These are phyloP conservation scores for Thaumetopoea pityocampa DNA, from an alignment of 1,140 invertebrate species.

Conservation along the genomic window DNA sequence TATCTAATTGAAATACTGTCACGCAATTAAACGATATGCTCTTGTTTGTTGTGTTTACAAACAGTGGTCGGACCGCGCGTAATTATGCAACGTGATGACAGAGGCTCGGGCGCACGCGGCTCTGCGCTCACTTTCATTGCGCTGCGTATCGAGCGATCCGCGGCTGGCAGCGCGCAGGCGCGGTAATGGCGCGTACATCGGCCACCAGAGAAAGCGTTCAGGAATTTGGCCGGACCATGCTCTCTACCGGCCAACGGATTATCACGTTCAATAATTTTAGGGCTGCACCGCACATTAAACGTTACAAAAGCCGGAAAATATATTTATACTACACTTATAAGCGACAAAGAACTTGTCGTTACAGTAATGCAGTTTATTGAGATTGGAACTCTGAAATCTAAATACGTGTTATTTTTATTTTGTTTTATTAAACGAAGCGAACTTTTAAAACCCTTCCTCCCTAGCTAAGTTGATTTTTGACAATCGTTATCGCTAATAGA, in stretches of 20 bases:
- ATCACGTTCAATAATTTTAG: slow-evolving; percentile 13
- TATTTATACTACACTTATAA: too few species aligned
- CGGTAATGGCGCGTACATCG: slow-evolving; percentile 10
- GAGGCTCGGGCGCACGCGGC: slow-evolving; percentile 33
- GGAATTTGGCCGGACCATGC: slow-evolving; percentile 61
- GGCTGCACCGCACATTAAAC: not conserved
- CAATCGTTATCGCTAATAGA: too few species aligned
- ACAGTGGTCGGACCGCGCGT: slow-evolving; percentile 63
- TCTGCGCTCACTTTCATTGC: slow-evolving; percentile 64
- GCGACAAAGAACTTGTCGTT: too few species aligned
- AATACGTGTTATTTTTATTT: too few species aligned
- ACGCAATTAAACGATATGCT: slow-evolving; percentile 48
- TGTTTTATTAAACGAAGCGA: too few species aligned
- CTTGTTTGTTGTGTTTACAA: slow-evolving; percentile 67
- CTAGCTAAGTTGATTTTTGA: too few species aligned
- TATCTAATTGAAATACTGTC: slow-evolving; percentile 49
- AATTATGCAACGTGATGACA: slow-evolving; percentile 71
- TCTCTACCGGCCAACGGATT: slow-evolving; percentile 25
- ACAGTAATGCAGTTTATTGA: too few species aligned
- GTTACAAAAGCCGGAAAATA: too few species aligned
- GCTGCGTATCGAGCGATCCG: slow-evolving; percentile 34
- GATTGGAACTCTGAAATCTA: too few species aligned
- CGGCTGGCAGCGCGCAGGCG: slow-evolving; percentile 13
- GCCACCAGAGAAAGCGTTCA: slow-evolving; percentile 66
- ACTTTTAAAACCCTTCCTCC: too few species aligned